Evolutionary conservation across 2,797 vertebrate species (phyloP).

Genomic region (Lagocephalus sceleratus): DNA sequence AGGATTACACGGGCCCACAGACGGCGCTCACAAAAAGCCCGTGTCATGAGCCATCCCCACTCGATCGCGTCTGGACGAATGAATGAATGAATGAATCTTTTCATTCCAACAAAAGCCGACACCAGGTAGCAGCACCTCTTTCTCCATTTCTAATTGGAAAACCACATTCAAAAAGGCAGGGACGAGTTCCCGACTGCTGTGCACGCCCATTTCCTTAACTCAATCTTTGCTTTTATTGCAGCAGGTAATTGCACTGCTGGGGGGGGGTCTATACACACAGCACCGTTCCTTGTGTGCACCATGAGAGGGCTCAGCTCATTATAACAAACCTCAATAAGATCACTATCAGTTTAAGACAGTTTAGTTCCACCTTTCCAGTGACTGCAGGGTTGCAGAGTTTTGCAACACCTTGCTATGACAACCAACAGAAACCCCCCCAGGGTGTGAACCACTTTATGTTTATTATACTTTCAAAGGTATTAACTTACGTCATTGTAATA

Average conservation of each 20-base stretch:
- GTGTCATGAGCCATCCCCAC: background rate
- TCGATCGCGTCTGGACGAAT: slow-evolving; percentile 23
- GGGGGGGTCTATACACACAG: slow-evolving; percentile 19
- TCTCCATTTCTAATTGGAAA: slow-evolving; percentile 53
- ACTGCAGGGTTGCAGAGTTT: slow-evolving; percentile 32
- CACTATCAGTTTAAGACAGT: slow-evolving; percentile 31
- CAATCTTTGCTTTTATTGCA: slow-evolving; percentile 50
- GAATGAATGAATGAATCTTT: slow-evolving; percentile 35
- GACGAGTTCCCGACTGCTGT: slow-evolving; percentile 18
- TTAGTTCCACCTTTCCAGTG: slow-evolving; percentile 31
- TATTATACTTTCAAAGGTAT: slow-evolving; percentile 40
- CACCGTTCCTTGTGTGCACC: slow-evolving; percentile 8
- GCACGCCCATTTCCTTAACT: slow-evolving; percentile 33
- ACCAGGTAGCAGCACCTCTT: slow-evolving; percentile 31
- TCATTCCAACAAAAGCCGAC: slow-evolving; percentile 26
- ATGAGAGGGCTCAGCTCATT: slow-evolving; percentile 42
- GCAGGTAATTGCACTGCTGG: slow-evolving; percentile 51
- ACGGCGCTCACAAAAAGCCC: slow-evolving; percentile 6
- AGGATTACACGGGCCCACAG: background rate
- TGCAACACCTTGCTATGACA: too few species aligned
- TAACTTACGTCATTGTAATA: background rate
- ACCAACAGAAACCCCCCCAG: slow-evolving; percentile 30
- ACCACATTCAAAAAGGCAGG: slow-evolving; percentile 36
- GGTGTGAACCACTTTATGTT: slow-evolving; percentile 57
- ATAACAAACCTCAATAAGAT: slow-evolving; percentile 49